These are phyloP conservation scores for Melanocharis versteri DNA, from an alignment of 2,113 vertebrate species.

Conservation along the genomic window DNA sequence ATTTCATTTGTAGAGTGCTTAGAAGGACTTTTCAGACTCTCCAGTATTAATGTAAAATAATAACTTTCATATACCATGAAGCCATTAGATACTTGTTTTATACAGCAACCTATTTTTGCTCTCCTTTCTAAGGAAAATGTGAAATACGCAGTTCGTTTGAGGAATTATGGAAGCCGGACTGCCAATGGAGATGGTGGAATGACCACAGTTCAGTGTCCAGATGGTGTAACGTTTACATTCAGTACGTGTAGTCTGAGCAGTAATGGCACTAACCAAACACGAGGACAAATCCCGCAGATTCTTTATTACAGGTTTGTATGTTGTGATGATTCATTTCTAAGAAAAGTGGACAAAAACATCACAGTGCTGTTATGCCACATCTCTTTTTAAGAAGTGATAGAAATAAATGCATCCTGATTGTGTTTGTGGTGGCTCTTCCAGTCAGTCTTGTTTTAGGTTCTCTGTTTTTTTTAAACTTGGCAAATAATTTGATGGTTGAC, in stretches of 20 bases:
- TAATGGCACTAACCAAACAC: constrained; percentile 98
- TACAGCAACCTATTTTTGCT: background rate
- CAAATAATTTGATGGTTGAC: background rate
- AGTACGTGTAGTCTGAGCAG: constrained; percentile 97
- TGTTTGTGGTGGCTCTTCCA: background rate
- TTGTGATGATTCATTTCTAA: background rate
- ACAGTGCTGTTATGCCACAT: rapidly evolving
- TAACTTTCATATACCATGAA: background rate
- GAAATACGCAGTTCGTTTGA: constrained; percentile 93
- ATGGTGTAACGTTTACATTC: constrained; percentile 93
- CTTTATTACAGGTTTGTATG: constrained; percentile 91
- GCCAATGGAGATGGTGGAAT: constrained; percentile 97
- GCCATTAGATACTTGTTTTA: background rate
- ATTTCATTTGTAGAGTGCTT: background rate
- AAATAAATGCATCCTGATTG: background rate
- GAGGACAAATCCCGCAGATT: constrained; percentile 96
- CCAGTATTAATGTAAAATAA: background rate
- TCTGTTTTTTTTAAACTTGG: background rate
- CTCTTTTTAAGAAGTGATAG: background rate
- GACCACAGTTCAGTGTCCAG: constrained; percentile 95
- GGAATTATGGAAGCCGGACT: constrained; percentile 97
- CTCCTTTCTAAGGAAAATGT: constrained; percentile 85
- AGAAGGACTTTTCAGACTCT: background rate
- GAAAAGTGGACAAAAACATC: background rate
- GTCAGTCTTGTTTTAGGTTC: background rate